These are phyloP conservation scores for Lagria hirta DNA, from an alignment of 2,888 invertebrate genomes.

Conservation along the genomic window DNA sequence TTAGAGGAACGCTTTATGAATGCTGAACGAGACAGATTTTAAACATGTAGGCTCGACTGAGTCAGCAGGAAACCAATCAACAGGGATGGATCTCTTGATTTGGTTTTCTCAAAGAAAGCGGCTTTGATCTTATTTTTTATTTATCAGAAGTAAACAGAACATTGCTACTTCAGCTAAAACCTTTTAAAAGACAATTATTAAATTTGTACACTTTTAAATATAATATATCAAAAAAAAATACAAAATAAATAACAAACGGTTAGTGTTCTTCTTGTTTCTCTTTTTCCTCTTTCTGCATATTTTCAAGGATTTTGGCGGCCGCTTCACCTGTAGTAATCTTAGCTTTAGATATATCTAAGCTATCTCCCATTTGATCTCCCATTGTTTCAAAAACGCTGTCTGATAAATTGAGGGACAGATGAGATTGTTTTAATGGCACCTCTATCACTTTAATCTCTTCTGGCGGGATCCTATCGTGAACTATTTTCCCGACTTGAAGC, in stretches of 20 bases:
- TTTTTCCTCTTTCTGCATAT: conserved; percentile 34
- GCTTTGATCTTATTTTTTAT: conserved; percentile 56
- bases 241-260: no score
- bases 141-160: conserved; percentile 44
- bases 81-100: conserved; percentile 43
- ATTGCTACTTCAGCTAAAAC: conserved; percentile 14
- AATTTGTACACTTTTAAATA: no score
- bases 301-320: conserved; percentile 41
- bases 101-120: conserved; percentile 40
- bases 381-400: conserved; percentile 51
- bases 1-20: conserved; percentile 47
- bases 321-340: conserved; percentile 43
- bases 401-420: conserved; percentile 44
- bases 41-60: conserved; percentile 17
- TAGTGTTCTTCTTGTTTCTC: conserved; percentile 12
- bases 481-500: conserved; percentile 40
- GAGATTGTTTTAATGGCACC: conserved; percentile 46
- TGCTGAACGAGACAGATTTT: conserved; percentile 43
- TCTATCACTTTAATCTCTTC: conserved; percentile 45
- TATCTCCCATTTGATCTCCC: conserved; percentile 51
- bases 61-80: conserved; percentile 40
- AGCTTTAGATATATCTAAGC: conserved; percentile 46
- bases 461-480: conserved; percentile 43
- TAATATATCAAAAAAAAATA: no score
- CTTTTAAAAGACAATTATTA: conserved; percentile 7